Conservation (phyloP, 2,888 invertebrate species). For the Cosmia pyralina region DNA sequence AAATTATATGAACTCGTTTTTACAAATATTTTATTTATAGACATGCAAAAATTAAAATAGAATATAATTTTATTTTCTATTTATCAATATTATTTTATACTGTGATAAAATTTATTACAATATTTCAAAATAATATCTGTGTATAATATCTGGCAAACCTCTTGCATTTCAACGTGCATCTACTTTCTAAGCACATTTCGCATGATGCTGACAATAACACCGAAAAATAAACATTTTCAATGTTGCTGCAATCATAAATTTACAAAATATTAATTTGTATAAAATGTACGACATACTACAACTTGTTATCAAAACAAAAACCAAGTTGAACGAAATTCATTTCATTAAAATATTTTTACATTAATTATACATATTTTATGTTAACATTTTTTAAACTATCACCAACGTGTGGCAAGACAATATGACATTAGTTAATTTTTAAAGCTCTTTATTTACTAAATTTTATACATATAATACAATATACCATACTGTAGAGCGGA, state of each 20-base stretch:
- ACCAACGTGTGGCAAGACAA: conserved; percentile 61
- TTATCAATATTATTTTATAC: conserved; percentile 3
- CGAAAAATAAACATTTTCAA: not conserved
- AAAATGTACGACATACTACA: not conserved
- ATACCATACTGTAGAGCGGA: not conserved
- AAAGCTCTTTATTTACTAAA: conserved; percentile 62
- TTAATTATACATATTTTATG: not conserved
- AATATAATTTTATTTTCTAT: conserved; percentile 1
- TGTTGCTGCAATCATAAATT: not conserved
- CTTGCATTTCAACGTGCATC: not conserved
- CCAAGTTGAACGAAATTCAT: not conserved
- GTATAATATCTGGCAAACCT: conserved; percentile 33
- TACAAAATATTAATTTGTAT: not conserved
- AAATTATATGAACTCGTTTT: conserved; percentile 9
- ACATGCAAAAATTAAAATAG: conserved; percentile 6
- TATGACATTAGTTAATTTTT: conserved; percentile 51
- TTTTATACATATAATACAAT: conserved; percentile 1
- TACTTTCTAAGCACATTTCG: not conserved
- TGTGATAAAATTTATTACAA: not conserved
- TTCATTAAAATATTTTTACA: not conserved
- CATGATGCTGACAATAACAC: not conserved
- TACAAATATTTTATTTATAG: not conserved
- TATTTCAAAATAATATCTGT: conserved; percentile 40
- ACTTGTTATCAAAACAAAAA: not conserved
- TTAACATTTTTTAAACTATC: conserved; percentile 23